Evolutionary conservation across 2,888 invertebrate genomes (phyloP).

Genomic region (Pheosia gnoma): DNA sequence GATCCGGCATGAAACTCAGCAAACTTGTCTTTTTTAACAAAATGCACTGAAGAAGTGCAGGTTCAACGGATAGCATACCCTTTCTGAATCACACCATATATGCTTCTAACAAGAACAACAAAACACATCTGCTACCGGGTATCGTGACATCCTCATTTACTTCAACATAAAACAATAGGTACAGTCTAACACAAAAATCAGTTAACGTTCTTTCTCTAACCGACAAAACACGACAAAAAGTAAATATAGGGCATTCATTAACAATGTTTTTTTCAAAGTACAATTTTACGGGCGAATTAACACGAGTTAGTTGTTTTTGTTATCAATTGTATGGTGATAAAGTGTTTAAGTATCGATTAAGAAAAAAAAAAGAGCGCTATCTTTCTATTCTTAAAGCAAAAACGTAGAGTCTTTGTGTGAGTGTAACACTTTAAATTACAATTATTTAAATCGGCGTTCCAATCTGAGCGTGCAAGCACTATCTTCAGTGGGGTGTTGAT

Average conservation of each 20-base stretch:
- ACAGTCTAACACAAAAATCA: slow-evolving; percentile 10
- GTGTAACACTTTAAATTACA: neutral
- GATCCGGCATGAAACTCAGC: no score
- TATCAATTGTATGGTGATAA: slow-evolving; percentile 36
- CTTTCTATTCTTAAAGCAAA: slow-evolving; percentile 2
- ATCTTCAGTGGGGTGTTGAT: no score
- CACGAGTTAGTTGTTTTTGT: slow-evolving; percentile 58
- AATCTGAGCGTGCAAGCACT: no score
- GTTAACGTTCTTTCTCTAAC: slow-evolving; percentile 29
- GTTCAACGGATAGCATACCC: no score
- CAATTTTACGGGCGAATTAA: slow-evolving; percentile 75
- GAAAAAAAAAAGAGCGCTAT: slow-evolving; percentile 1
- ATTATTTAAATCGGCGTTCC: no score
- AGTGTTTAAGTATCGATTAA: slow-evolving; percentile 11
- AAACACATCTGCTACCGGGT: slow-evolving; percentile 18
- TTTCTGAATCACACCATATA: no score
- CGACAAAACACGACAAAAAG: slow-evolving; percentile 35
- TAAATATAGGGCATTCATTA: slow-evolving; percentile 61
- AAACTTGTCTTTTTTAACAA: no score
- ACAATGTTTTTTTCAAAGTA: slow-evolving; percentile 53
- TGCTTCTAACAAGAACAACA: slow-evolving; percentile 20
- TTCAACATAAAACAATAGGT: slow-evolving; percentile 24
- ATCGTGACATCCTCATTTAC: slow-evolving; percentile 31
- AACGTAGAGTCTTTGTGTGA: neutral
- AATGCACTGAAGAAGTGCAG: no score